phyloP scores from a whole-genome alignment of 2,113 vertebrate genomes.

The Columba janthina region DNA sequence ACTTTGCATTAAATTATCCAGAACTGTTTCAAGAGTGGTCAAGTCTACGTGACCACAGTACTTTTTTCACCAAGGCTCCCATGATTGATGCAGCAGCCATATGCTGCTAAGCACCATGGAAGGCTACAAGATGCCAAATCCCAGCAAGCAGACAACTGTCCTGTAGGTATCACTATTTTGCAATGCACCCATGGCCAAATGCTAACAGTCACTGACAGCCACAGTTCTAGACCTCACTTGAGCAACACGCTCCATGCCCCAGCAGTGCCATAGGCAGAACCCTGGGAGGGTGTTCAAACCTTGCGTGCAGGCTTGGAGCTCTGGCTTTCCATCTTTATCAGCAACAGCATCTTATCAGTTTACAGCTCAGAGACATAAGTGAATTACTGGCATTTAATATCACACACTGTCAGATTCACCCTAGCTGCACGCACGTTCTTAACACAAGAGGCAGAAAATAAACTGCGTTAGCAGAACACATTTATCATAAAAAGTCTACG shows the following conservation, averaged over 20 bases:
- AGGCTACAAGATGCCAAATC: neutral
- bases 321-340: neutral
- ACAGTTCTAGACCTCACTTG: neutral
- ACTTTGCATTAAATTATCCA: neutral
- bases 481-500: neutral
- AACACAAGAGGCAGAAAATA: neutral
- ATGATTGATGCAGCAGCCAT: neutral
- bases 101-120: neutral
- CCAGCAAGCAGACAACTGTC: neutral
- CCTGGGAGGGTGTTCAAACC: neutral
- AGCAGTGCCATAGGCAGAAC: neutral
- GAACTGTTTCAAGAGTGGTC: neutral
- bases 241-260: neutral
- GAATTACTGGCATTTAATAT: neutral
- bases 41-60: neutral
- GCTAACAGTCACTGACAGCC: neutral
- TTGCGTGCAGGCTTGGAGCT: neutral
- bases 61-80: neutral
- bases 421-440: neutral
- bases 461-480: neutral
- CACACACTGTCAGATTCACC: neutral
- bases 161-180: neutral
- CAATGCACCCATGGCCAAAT: neutral
- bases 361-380: neutral
- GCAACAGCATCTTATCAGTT: neutral